Evolutionary conservation across 1,140 invertebrate genomes (phyloP), one percentile per base, ranked within the genome.

Genomic region (Penaeus japonicus): DNA sequence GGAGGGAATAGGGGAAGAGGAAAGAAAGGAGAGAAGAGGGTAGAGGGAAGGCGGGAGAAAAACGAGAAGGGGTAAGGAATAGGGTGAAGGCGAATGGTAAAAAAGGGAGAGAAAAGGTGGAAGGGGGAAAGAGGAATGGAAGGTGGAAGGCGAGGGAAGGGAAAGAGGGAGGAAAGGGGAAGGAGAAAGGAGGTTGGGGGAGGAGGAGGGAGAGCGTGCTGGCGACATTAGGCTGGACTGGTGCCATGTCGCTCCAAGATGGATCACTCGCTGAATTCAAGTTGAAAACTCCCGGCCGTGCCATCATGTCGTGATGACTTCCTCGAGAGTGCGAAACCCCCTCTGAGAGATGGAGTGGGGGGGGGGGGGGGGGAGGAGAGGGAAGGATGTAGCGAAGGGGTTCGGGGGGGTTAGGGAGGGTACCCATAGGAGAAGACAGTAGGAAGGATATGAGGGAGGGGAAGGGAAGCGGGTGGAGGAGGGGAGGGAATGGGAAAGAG

Each of bases 251-350:
- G 47, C 82, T 73, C 82, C 32, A 89, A 89, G 81, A 89, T 89
- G 87, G 87, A 89, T 89, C 81, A 84, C 80, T 84, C 87, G 73
- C 81, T 78, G 87, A 89, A 89, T 84, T 89, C 87, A 78, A 89
- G 65, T 89, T 89, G 87, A 89, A 89, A 89, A 89, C 87, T 89
- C 87, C 78, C 55, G 78, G 81, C 81, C 81, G 81, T 89, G 84
- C 80, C 81, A 89, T 89, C 87, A 77, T 78, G 87, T 81, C 78
- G 54, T 89, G 87, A 89, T 89, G 87, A 89, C 87, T 89, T 89
- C 82, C 82, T 77, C 55, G 70, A 73, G 55, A 78, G 32, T 59
- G 57, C 35, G 77, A 79, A 47, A 79, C 55, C 81, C 54, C 70
- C 55, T 39, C 32, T 73, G n/a, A 80, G 85, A 79, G 75, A 62